phyloP scores from a whole-genome alignment of 2,113 vertebrate genomes.

The Nothoprocta perdicaria region DNA sequence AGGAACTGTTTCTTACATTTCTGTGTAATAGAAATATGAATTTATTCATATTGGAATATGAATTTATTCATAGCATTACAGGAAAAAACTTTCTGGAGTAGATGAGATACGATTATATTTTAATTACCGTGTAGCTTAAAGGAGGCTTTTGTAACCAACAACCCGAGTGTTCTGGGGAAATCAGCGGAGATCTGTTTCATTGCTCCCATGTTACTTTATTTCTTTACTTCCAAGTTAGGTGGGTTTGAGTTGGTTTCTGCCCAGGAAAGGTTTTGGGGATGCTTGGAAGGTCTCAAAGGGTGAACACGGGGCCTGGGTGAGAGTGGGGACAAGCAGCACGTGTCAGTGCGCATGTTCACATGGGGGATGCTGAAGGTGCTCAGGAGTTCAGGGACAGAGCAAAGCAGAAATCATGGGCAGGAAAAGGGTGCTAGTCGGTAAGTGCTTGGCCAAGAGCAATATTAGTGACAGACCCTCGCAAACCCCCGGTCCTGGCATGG shows the following conservation, averaged over 20 bases:
- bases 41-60: no score
- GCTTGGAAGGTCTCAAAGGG: no score
- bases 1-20: no score
- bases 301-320: no score
- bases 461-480: neutral
- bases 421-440: neutral
- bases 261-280: no score
- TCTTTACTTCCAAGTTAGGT: no score
- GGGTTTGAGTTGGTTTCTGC: no score
- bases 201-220: neutral
- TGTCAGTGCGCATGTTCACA: no score
- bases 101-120: neutral
- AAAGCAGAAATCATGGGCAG: neutral
- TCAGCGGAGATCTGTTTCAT: neutral
- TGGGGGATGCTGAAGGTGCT: neutral
- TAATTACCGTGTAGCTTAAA: neutral
- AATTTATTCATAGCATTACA: neutral
- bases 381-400: neutral
- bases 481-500: neutral
- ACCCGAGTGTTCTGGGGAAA: neutral
- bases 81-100: no score
- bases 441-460: neutral
- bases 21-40: no score
- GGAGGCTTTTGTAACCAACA: no score
- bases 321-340: no score